Percentiles rank a stretch among this genome's conserved stretches.
These are phyloP conservation scores for Okamejei kenojei DNA, from an alignment of 2,797 vertebrate genomes.

Conservation along the genomic window DNA sequence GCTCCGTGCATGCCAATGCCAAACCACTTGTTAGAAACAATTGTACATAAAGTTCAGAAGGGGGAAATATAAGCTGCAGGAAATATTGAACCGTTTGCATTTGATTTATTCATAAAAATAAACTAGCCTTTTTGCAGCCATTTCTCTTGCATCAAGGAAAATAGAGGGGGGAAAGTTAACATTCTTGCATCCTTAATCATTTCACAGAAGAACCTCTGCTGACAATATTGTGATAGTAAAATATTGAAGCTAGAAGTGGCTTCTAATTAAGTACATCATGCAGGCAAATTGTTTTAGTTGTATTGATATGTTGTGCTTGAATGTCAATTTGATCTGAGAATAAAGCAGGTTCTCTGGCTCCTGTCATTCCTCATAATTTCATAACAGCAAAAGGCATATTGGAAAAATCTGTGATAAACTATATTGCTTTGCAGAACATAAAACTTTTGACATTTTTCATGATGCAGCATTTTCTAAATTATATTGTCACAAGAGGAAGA, in stretches of 20 bases:
- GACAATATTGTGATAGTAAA: not conserved
- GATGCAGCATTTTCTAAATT: not conserved
- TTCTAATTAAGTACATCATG: not conserved
- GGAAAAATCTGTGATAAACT: not conserved
- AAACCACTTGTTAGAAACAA: not conserved
- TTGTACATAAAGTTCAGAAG: not conserved
- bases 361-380: not conserved
- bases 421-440: not conserved
- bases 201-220: not conserved
- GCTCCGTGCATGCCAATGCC: not conserved
- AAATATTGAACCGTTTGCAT: not conserved
- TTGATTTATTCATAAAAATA: not conserved
- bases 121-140: not conserved
- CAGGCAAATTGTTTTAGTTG: not conserved
- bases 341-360: not conserved
- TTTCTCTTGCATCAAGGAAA: not conserved
- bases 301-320: not conserved
- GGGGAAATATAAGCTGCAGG: not conserved
- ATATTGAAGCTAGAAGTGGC: not conserved
- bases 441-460: not conserved
- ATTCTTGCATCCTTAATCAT: not conserved
- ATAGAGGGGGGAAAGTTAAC: not conserved
- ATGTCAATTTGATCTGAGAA: not conserved
- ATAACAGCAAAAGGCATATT: not conserved
- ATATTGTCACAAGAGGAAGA: not conserved